phyloP scores from a whole-genome alignment of 2,888 invertebrate species.

The Horisme vitalbata region DNA sequence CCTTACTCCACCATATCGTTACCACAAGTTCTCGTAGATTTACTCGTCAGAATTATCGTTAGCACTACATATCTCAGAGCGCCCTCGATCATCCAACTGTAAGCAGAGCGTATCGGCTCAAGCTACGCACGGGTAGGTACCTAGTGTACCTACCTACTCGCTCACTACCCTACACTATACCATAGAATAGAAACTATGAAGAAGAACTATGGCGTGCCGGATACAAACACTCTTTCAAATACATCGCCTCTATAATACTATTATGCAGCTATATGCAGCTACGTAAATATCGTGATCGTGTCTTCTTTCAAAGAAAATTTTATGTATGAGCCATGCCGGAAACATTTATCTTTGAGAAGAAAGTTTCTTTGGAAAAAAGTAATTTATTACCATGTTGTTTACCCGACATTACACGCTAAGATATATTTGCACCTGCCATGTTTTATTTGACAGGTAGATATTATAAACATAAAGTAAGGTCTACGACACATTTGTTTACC shows the following conservation, averaged over 20 bases:
- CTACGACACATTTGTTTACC: not conserved
- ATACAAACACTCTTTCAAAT: slow-evolving; percentile 10
- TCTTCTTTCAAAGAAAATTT: slow-evolving; percentile 3
- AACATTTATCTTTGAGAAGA: slow-evolving; percentile 4
- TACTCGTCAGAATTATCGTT: not conserved
- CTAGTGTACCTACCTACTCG: not conserved
- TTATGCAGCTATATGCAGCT: no score
- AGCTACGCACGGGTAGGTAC: slow-evolving; percentile 9
- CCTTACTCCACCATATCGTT: no score
- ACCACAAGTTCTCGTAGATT: no score
- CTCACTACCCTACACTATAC: no score
- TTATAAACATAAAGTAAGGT: not conserved
- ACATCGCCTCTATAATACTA: slow-evolving; percentile 1
- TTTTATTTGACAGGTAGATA: slow-evolving; percentile 4
- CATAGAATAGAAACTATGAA: not conserved
- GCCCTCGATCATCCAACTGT: slow-evolving; percentile 13
- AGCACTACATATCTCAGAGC: slow-evolving; percentile 3
- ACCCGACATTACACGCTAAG: not conserved
- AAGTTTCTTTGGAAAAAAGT: slow-evolving; percentile 9
- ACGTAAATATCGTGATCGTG: no score
- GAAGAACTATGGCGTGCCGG: slow-evolving; percentile 1
- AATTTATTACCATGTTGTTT: slow-evolving; percentile 12
- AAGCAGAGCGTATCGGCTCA: slow-evolving; percentile 18
- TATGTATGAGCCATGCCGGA: slow-evolving; percentile 8
- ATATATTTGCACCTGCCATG: slow-evolving; percentile 1